A percentile compares a stretch with the other conserved stretches of the same genome.
Conservation (phyloP, 2,113 vertebrate genomes). For the Mesocricetus auratus region DNA sequence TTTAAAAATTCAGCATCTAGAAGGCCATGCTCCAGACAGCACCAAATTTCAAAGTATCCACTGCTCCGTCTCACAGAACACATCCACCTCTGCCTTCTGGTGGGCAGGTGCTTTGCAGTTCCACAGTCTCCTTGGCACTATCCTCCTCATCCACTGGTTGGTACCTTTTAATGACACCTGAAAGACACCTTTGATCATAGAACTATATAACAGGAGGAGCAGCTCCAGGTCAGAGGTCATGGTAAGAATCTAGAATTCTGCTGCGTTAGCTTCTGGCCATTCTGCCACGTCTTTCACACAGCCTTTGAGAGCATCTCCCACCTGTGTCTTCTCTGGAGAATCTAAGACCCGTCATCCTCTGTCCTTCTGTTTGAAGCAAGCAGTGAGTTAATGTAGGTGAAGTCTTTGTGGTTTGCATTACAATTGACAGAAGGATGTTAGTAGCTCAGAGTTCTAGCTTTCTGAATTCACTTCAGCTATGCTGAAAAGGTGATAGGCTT, state of each 20-base stretch:
- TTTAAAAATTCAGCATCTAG: neutral
- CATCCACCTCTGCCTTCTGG: neutral
- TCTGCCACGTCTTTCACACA: neutral
- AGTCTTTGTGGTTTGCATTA: neutral
- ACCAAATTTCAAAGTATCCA: neutral
- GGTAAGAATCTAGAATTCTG: neutral
- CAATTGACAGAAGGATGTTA: neutral
- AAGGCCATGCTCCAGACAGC: neutral
- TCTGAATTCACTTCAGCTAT: neutral
- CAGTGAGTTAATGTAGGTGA: neutral
- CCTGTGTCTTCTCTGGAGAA: neutral
- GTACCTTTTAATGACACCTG: neutral
- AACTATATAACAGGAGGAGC: neutral
- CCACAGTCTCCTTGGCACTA: too few species aligned
- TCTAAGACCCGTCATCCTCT: neutral
- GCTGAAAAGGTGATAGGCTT: slow-evolving; percentile 1
- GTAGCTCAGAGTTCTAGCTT: neutral
- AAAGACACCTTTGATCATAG: neutral
- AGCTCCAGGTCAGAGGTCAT: neutral
- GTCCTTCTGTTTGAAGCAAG: neutral
- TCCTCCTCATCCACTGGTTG: neutral
- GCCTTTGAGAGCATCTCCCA: neutral
- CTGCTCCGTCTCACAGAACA: neutral
- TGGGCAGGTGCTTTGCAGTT: neutral
- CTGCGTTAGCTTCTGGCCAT: neutral